Conservation (phyloP, 2,113 vertebrate species). For the Oryzias javanicus region DNA sequence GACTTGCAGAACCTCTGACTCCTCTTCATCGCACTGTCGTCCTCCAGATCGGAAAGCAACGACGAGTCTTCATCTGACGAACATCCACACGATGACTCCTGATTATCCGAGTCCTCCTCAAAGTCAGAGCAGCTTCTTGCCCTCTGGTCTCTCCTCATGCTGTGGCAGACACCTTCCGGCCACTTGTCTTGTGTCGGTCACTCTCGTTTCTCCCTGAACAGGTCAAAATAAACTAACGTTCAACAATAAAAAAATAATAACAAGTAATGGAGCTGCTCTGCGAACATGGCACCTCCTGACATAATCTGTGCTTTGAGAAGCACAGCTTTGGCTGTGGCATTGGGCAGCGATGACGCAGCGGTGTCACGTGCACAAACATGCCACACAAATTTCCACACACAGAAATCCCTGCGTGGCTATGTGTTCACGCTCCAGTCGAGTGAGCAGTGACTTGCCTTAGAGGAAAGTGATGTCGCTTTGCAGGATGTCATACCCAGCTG, state of each 20-base stretch:
- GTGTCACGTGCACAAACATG: conserved; percentile 53
- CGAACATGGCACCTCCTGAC: conserved; percentile 57
- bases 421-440: conserved; percentile 58
- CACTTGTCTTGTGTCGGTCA: conserved; percentile 12
- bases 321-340: conserved; percentile 50
- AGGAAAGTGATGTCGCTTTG: conserved; percentile 70
- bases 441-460: conserved; percentile 62
- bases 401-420: conserved; percentile 38
- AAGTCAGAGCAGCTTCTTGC: conserved; percentile 42
- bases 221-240: background rate
- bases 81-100: conserved; percentile 3
- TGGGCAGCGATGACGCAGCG: conserved; percentile 63
- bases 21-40: conserved; percentile 56
- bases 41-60: conserved; percentile 11
- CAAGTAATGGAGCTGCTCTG: conserved; percentile 39
- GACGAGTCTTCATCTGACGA: conserved; percentile 31
- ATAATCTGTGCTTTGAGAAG: conserved; percentile 58
- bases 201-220: background rate
- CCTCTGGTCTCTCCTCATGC: conserved; percentile 52
- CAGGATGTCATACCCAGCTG: conserved; percentile 60
- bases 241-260: conserved; percentile 17
- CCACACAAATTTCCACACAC: conserved; percentile 18
- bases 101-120: conserved; percentile 39
- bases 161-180: conserved; percentile 7
- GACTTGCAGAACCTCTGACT: conserved; percentile 60